Evolutionary conservation across 2,797 vertebrate species (phyloP).

Genomic region (Taenioides sp.): DNA sequence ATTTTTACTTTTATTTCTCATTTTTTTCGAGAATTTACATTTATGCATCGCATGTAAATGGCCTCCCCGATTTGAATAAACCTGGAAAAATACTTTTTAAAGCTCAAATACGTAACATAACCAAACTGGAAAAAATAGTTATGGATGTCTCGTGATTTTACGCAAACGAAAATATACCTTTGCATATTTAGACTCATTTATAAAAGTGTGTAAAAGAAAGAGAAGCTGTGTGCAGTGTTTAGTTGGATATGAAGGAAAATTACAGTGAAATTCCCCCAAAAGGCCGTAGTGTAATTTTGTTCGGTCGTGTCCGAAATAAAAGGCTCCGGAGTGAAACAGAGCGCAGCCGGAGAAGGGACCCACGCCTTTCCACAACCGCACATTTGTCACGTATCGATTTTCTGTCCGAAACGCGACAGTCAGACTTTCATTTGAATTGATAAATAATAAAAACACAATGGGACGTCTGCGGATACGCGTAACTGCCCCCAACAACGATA

Average conservation of each 20-base stretch:
- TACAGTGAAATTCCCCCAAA: conserved; percentile 3
- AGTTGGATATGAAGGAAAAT: conserved; percentile 14
- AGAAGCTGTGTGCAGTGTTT: background rate
- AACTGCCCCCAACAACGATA: background rate
- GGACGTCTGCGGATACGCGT: conserved; percentile 20
- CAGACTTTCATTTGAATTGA: conserved; percentile 51
- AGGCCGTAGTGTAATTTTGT: background rate
- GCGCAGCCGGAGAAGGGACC: background rate
- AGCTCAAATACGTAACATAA: background rate
- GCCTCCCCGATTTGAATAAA: background rate
- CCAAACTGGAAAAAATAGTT: background rate
- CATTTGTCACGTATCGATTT: conserved; percentile 58
- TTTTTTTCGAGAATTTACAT: conserved; percentile 1
- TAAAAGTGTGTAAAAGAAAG: background rate
- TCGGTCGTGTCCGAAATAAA: conserved; percentile 8
- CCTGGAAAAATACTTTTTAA: background rate
- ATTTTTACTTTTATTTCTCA: background rate
- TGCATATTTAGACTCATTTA: conserved; percentile 10
- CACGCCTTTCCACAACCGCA: conserved; percentile 11
- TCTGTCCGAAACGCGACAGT: conserved; percentile 29
- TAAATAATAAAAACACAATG: conserved; percentile 41
- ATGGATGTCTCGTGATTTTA: background rate
- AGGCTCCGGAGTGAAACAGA: background rate
- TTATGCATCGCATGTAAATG: conserved; percentile 50
- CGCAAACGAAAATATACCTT: conserved; percentile 38